These are phyloP conservation scores for Myotis lucifugus DNA, from an alignment of 2,113 vertebrate species.

Conservation along the genomic window DNA sequence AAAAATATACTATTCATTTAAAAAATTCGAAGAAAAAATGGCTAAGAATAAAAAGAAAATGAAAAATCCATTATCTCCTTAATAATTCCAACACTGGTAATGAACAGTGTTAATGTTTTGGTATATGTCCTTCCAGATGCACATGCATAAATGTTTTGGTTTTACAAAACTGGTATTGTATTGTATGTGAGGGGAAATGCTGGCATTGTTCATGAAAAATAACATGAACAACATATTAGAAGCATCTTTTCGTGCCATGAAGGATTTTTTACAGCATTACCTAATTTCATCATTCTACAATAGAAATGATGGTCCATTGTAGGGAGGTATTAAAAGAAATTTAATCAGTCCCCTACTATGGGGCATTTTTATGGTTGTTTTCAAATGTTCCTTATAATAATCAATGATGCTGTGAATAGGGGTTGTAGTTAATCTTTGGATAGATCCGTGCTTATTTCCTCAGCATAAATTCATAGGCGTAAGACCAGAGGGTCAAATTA, in stretches of 20 bases:
- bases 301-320: conserved; percentile 5
- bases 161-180: conserved; percentile 28
- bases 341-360: neutral
- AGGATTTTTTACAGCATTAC: conserved; percentile 12
- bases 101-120: neutral
- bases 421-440: conserved; percentile 46
- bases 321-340: conserved; percentile 6
- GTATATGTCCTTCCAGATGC: neutral
- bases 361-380: neutral
- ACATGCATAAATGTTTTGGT: neutral
- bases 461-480: conserved; percentile 32
- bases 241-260: neutral
- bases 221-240: neutral
- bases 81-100: neutral
- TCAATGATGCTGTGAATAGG: neutral
- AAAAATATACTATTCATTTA: neutral
- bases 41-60: conserved; percentile 18
- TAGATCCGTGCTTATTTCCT: conserved; percentile 31
- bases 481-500: conserved; percentile 53
- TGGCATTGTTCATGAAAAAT: no score
- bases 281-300: neutral
- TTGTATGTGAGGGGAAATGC: neutral
- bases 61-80: neutral
- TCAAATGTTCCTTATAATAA: conserved; percentile 10
- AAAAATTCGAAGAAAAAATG: neutral